Evolutionary conservation across 2,113 vertebrate genomes (phyloP).

Genomic region (Isurus oxyrinchus): DNA sequence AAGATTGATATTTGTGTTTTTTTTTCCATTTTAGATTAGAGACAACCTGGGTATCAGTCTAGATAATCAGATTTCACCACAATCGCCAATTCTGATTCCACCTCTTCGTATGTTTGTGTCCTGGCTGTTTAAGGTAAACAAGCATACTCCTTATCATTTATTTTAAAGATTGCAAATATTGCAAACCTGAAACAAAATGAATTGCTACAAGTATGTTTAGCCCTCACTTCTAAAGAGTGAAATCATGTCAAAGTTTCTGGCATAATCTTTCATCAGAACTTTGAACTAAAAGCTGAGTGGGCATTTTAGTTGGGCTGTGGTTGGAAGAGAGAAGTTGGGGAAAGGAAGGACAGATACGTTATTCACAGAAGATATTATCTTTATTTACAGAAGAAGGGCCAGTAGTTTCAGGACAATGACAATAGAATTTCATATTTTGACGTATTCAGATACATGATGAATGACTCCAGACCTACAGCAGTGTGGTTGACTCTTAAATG

Average conservation of each 20-base stretch:
- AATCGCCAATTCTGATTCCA: constrained; percentile 79
- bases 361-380: neutral
- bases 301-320: neutral
- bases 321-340: neutral
- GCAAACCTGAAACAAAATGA: neutral
- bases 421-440: neutral
- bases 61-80: constrained; percentile 86
- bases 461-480: neutral
- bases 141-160: neutral
- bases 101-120: constrained; percentile 94
- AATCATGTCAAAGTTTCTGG: neutral
- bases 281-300: neutral
- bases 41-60: constrained; percentile 90
- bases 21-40: constrained; percentile 68
- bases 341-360: neutral
- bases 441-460: neutral
- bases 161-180: neutral
- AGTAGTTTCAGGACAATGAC: neutral
- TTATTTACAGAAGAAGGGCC: neutral
- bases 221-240: neutral
- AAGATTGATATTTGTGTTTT: constrained; percentile 29
- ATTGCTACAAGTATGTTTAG: neutral
- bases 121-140: constrained; percentile 87
- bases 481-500: too few species aligned
- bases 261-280: neutral